These are phyloP conservation scores for Drosophila fulvimacula DNA, from an alignment of 2,888 invertebrate species.

Conservation along the genomic window DNA sequence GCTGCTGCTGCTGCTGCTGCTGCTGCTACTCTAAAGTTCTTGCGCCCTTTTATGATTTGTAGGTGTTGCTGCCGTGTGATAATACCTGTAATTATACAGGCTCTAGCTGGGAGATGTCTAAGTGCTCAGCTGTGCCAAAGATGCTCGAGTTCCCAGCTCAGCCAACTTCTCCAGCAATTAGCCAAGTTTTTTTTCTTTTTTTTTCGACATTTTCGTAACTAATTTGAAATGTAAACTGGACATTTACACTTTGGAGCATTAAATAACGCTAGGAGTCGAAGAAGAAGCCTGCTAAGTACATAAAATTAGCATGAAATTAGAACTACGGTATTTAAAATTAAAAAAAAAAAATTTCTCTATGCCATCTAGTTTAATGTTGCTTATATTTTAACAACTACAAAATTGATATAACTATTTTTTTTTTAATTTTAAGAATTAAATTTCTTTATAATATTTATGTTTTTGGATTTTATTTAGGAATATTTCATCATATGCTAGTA, in stretches of 20 bases:
- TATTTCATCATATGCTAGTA: no score
- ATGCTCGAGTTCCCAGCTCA: conserved; percentile 38
- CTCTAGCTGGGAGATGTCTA: conserved; percentile 1
- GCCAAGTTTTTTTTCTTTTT: conserved; percentile 5
- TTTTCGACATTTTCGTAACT: neutral
- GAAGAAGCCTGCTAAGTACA: neutral
- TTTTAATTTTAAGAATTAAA: no score
- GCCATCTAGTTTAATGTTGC: no score
- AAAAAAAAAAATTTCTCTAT: no score
- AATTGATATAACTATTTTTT: no score
- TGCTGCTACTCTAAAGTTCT: conserved; percentile 2
- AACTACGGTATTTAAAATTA: no score
- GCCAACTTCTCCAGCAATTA: conserved; percentile 4
- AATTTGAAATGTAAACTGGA: conserved; percentile 5
- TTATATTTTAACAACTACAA: no score
- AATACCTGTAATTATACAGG: conserved; percentile 59
- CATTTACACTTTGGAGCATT: neutral
- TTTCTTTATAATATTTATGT: no score
- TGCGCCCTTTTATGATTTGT: conserved; percentile 61
- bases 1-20: neutral
- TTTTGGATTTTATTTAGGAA: no score
- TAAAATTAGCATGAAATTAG: neutral
- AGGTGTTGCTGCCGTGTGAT: conserved; percentile 52
- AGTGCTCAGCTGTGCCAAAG: conserved; percentile 21
- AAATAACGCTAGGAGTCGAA: neutral